A percentile compares a stretch with the other conserved stretches of the same genome.
These are phyloP conservation scores for Tholera decimalis DNA, from an alignment of 2,888 invertebrate genomes.

Conservation along the genomic window DNA sequence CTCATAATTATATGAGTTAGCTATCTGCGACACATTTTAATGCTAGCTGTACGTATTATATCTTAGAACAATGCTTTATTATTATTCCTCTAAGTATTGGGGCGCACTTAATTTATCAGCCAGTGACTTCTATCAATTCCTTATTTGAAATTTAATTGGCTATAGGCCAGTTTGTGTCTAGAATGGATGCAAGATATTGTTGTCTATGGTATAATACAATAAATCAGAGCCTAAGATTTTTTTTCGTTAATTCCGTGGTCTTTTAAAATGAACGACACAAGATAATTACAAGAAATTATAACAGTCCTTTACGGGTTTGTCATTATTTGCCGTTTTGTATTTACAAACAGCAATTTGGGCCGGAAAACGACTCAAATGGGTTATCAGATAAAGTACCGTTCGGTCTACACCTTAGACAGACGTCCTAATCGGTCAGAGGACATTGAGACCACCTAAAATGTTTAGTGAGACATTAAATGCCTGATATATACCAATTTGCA, in stretches of 20 bases:
- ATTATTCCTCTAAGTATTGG: conserved; percentile 52
- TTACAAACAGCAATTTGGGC: conserved; percentile 76
- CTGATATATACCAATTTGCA: conserved; percentile 49
- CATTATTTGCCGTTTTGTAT: conserved; percentile 77
- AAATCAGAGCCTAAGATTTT: not conserved
- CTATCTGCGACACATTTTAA: conserved; percentile 9
- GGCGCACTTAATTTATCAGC: conserved; percentile 52
- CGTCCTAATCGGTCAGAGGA: conserved; percentile 71
- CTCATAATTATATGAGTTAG: not conserved
- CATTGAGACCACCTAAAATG: conserved; percentile 54
- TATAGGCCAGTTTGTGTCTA: conserved; percentile 27
- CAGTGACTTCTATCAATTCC: conserved; percentile 48
- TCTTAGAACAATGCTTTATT: conserved; percentile 52
- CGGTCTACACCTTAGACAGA: conserved; percentile 71
- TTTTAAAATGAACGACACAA: conserved; percentile 7
- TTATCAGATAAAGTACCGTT: conserved; percentile 82
- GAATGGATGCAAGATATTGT: conserved; percentile 17
- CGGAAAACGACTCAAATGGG: conserved; percentile 76
- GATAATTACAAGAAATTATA: conserved; percentile 41
- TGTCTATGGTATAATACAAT: conserved; percentile 17
- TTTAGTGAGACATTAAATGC: conserved; percentile 47
- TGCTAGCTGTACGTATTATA: not conserved
- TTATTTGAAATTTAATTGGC: conserved; percentile 51
- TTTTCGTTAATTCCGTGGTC: not conserved
- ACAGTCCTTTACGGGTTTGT: conserved; percentile 48